Conservation (phyloP, 2,888 invertebrate species). For the Boloria selene region DNA sequence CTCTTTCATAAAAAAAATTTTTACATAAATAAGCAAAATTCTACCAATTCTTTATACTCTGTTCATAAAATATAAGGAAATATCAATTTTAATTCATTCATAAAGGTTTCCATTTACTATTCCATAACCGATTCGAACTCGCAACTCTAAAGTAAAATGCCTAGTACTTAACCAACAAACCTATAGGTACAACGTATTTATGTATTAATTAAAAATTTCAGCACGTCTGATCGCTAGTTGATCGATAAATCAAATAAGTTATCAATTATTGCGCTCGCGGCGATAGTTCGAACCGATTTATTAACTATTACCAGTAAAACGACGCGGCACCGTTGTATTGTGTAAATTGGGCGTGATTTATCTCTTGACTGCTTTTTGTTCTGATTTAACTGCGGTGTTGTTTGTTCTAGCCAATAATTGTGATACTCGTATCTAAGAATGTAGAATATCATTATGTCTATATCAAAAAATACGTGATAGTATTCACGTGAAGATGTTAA, state of each 20-base stretch:
- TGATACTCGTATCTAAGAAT: not conserved
- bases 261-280: conserved; percentile 39
- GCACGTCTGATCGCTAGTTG: conserved; percentile 4
- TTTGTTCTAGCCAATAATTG: not conserved
- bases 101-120: too few relatives aligned
- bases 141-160: not conserved
- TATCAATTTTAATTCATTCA: too few relatives aligned
- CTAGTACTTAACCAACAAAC: not conserved
- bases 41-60: too few relatives aligned
- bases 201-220: conserved; percentile 28
- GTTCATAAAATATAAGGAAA: too few relatives aligned
- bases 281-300: conserved; percentile 36
- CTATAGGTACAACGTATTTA: conserved; percentile 3
- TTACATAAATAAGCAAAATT: too few relatives aligned
- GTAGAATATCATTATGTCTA: not conserved
- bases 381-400: conserved; percentile 13
- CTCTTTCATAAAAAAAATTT: too few relatives aligned
- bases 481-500: too few relatives aligned
- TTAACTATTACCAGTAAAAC: conserved; percentile 27
- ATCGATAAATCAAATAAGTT: conserved; percentile 39
- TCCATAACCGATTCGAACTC: not conserved
- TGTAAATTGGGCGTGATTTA: conserved; percentile 28
- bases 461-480: too few relatives aligned
- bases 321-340: conserved; percentile 26
- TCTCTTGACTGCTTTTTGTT: conserved; percentile 21